phyloP scores from a whole-genome alignment of 64 coral and sea anemone species.

The Dendronephthya gigantea region DNA sequence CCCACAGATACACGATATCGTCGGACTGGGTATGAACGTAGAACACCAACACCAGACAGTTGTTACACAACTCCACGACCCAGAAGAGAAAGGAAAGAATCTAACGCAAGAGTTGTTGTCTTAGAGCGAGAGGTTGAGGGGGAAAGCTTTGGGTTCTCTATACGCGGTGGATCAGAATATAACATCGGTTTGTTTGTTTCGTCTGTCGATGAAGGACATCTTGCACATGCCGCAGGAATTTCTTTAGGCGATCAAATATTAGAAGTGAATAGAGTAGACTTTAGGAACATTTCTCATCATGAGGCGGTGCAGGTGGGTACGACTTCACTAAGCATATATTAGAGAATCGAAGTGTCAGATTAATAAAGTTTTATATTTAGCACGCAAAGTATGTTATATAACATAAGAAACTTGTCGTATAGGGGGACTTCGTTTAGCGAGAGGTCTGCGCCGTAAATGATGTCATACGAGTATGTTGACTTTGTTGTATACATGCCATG shows the following conservation, averaged over 20 bases:
- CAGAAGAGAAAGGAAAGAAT: neutral
- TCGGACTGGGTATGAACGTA: neutral
- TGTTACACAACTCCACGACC: neutral
- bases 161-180: conserved; percentile 89
- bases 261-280: conserved; percentile 52
- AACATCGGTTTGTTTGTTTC: conserved; percentile 89
- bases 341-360: neutral
- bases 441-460: no score
- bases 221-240: conserved; percentile 61
- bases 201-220: conserved; percentile 52
- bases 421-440: no score
- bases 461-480: no score
- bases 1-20: neutral
- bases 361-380: no score
- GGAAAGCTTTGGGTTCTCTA: conserved; percentile 68
- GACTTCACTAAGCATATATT: neutral
- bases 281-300: conserved; percentile 62
- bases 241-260: conserved; percentile 82
- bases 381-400: no score
- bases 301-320: conserved; percentile 80
- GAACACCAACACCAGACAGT: neutral
- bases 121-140: neutral
- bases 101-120: neutral
- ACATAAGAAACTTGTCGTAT: no score
- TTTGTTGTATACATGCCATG: no score